Evolutionary conservation across 2,113 vertebrate species (phyloP).

Genomic region (Pachypanchax playfairii): DNA sequence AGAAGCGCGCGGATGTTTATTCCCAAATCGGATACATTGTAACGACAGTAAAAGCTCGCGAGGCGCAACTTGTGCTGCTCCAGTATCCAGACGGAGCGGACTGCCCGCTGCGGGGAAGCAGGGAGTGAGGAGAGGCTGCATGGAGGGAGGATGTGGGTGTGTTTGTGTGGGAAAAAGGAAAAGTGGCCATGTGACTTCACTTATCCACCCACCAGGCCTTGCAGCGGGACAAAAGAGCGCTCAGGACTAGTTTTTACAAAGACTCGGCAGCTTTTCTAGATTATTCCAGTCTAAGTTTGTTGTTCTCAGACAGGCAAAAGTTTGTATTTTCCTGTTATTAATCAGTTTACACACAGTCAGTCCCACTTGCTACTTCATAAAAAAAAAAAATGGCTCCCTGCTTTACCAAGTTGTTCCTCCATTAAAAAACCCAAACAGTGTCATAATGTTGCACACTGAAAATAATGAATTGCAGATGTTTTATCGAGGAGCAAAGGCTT

Average conservation of each 20-base stretch:
- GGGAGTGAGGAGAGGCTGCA: constrained; percentile 49
- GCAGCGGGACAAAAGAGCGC: constrained; percentile 67
- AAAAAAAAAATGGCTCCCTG: constrained; percentile 17
- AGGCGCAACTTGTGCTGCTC: constrained; percentile 41
- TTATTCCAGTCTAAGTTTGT: too few relatives aligned
- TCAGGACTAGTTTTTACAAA: constrained; percentile 11
- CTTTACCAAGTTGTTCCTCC: too few relatives aligned
- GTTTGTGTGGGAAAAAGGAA: constrained; percentile 76
- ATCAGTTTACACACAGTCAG: too few relatives aligned
- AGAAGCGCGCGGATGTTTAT: constrained; percentile 3
- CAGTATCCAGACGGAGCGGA: constrained; percentile 42
- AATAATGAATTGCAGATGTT: constrained; percentile 28
- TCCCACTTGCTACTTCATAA: too few relatives aligned
- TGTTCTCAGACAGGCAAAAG: too few relatives aligned
- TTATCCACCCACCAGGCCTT: constrained; percentile 70
- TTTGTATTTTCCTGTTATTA: too few relatives aligned
- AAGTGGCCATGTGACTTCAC: constrained; percentile 76
- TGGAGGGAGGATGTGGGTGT: constrained; percentile 72
- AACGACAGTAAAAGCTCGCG: not conserved
- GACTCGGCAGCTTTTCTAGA: not conserved
- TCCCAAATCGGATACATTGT: constrained; percentile 43
- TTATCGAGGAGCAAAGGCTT: too few relatives aligned
- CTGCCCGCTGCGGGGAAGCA: too few relatives aligned
- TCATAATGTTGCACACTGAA: constrained; percentile 14
- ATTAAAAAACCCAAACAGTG: too few relatives aligned